These are phyloP conservation scores for Macrobrachium rosenbergii DNA, from an alignment of 1,140 invertebrate genomes.

Conservation along the genomic window DNA sequence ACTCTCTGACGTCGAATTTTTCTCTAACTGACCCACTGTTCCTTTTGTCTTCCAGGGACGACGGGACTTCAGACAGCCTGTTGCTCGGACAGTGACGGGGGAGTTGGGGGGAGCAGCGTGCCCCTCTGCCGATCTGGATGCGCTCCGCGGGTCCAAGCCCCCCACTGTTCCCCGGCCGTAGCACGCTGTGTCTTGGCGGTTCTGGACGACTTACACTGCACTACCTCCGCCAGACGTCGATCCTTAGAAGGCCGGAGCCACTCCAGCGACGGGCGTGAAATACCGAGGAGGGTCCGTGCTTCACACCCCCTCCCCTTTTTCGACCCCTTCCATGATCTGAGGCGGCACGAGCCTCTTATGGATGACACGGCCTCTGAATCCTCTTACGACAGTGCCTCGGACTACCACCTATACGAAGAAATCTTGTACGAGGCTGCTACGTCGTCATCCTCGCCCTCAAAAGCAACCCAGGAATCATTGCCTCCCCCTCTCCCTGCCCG, in stretches of 20 bases:
- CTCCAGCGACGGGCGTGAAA: constrained; percentile 56
- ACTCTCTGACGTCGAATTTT: neutral
- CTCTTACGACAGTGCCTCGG: constrained; percentile 53
- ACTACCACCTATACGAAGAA: constrained; percentile 57
- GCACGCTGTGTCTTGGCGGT: constrained; percentile 47
- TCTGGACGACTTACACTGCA: constrained; percentile 40
- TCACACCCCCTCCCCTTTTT: constrained; percentile 29
- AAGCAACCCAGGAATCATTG: constrained; percentile 1
- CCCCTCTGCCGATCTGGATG: constrained; percentile 47
- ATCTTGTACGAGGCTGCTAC: constrained; percentile 46
- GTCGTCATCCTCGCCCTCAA: constrained; percentile 12
- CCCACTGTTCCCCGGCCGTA: constrained; percentile 30
- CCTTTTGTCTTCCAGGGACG: constrained; percentile 34
- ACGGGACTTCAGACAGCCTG: constrained; percentile 45
- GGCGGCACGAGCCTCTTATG: constrained; percentile 29
- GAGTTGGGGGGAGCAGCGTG: constrained; percentile 56
- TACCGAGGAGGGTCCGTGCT: neutral
- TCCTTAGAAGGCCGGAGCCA: constrained; percentile 43
- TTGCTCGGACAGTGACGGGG: constrained; percentile 57
- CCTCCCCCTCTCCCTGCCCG: constrained; percentile 51
- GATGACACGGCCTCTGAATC: constrained; percentile 50
- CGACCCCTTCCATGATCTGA: constrained; percentile 14
- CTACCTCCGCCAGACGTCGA: constrained; percentile 29
- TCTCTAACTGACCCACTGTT: neutral
- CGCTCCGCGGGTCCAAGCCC: constrained; percentile 23